Evolutionary conservation across 2,888 invertebrate species (phyloP), one percentile per base, ranked within the genome.

Genomic region (Entomobrya multifasciata): DNA sequence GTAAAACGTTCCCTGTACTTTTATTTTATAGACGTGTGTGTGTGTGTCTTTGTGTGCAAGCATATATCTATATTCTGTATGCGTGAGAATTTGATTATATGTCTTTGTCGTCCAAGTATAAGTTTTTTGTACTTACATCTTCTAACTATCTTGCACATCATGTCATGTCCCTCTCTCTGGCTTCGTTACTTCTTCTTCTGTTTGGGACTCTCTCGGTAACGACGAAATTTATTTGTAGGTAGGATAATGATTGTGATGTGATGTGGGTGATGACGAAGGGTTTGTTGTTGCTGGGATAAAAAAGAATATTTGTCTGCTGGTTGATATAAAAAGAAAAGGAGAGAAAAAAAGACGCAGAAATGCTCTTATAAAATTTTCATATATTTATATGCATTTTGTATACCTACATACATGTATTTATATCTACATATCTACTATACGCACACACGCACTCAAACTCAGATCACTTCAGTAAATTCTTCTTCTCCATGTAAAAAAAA

Each of bases 201-300:
- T 15, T 67, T 3, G 10, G 13, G 5, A 3, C n/a, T 60, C 30
- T 41, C 52, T 15, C 62, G 47, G 36, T 36, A 62, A 72, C 72
- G 81, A 72, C 72, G 60, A 41, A 57, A 67, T 47, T n/a, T n/a
- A n/a, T n/a, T 47, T 74, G 60, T 72, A 72, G 52, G 20, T 70
- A 44, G 67, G 13, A 25, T 17, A 52, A 17, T 67, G 11, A 67
- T 44, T 22, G 20, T 82, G 70, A 27, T 72, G 62, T 41, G 57
- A 78, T 41, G 80, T 78, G 67, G 70, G 74, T 62, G 86, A 84
- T 70, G 78, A 78, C 67, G 49, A 78, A 49, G 85, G 79, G 74
- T 79, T 78, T 78, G 67, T 78, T 78, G 74, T 82, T 57, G 25
- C 49, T 49, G 15, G 13, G 49, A 36, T 36, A 8, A 36, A 36